phyloP scores from a whole-genome alignment of 2,113 vertebrate species.

The Ptyas mucosa region DNA sequence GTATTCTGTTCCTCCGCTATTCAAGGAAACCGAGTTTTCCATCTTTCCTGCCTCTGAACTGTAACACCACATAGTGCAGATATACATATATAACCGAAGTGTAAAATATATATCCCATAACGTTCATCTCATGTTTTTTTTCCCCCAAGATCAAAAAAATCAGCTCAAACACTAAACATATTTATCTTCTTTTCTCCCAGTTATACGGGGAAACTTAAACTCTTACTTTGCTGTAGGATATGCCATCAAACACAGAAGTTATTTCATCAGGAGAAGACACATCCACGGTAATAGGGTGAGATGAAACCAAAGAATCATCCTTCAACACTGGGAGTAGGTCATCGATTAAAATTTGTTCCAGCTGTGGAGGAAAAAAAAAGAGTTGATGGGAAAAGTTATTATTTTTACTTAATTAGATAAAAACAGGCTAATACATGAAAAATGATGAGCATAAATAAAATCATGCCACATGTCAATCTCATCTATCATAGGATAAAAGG shows the following conservation, averaged over 20 bases:
- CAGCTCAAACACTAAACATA: background rate
- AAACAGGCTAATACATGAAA: background rate
- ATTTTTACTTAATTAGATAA: background rate
- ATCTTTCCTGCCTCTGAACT: background rate
- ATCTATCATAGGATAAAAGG: background rate
- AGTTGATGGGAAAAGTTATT: background rate
- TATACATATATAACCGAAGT: fast-evolving
- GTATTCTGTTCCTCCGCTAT: background rate
- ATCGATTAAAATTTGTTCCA: slow-evolving; percentile 83
- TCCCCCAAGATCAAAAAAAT: background rate
- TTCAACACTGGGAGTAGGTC: slow-evolving; percentile 89
- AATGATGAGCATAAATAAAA: background rate
- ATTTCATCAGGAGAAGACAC: slow-evolving; percentile 90
- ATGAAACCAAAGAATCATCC: slow-evolving; percentile 87
- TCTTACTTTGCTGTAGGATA: slow-evolving; percentile 94
- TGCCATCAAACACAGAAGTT: slow-evolving; percentile 94
- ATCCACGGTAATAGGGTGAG: slow-evolving; percentile 85
- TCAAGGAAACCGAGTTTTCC: background rate
- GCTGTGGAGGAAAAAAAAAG: slow-evolving; percentile 66
- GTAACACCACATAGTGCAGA: background rate
- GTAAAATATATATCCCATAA: background rate
- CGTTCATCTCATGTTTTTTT: background rate
- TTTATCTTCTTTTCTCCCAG: background rate
- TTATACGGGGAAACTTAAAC: background rate
- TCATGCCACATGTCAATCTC: background rate